Evolutionary conservation across 2,797 vertebrate species (phyloP), one percentile per base, ranked within the genome.

Genomic region (Pipistrellus pygmaeus): DNA sequence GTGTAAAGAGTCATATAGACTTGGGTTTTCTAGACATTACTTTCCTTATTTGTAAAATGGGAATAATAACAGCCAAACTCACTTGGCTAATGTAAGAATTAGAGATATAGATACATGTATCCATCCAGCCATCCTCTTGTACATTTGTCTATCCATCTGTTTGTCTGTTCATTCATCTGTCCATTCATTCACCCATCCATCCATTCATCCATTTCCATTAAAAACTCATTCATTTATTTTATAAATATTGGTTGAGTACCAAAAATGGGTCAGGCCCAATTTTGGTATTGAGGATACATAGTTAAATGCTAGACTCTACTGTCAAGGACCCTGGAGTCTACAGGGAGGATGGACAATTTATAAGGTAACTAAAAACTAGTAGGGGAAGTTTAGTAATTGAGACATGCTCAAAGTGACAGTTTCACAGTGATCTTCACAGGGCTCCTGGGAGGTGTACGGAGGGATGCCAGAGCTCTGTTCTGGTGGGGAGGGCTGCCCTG

Each of bases 211-310:
- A 81, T 23, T 69, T 75, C 38, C 23, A 51, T 84, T 68, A 57
- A 84, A 69, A 84, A 81, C 18, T n/a, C 12, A 71, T 78, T 82
- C 21, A 91, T 89, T 85, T 27, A 60, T n/a, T 91, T 76, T 80
- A 18, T 35, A 90, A 88, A 92, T 78, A 78, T 71, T 76, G 2
- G 46, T 69, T 51, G 41, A 53, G 3, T 68, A 48, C 3, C 4
- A 93, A 60, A 82, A 75, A 68, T 51, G 6, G 10, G 30, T 46
- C 53, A 91, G 55, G 10, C 1, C 35, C 60, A 83, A 12, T 68
- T 6, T 71, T 85, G 53, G 27, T 51, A 38, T 89, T 73, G 94
- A 51, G 46, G 25, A 62, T 48, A 32, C 5, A 48, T 6, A 57
- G 41, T 4, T 78, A 85, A 90, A 69, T 30, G 95, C 27, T 53